Evolutionary conservation across 2,113 vertebrate species (phyloP), one percentile per base, ranked within the genome.

Genomic region (Phaetusa simplex): DNA sequence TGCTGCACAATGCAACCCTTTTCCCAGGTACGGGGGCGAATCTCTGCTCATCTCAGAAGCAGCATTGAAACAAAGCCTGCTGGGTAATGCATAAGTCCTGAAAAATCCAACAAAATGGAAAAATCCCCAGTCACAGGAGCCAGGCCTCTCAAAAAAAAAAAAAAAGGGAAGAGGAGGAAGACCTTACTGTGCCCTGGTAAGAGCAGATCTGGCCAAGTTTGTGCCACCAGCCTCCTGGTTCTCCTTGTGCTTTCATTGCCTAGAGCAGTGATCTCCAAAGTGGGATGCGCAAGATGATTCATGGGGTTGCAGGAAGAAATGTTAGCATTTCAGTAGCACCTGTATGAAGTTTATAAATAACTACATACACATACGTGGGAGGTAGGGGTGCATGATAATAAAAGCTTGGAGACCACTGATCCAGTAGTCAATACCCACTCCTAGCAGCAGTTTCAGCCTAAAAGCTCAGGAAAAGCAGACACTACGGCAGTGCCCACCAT

Each of bases 281-380:
- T 2, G 14, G 42, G 12, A 30, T 32, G 36, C 1, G 2, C 1
- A 8, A 81, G 82, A 13, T 19, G n/a, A 43, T 22, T 71, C 56
- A 4, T 4, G 45, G 61, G 12, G 19, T 24, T 56, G 36, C 53
- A 84, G 40, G 30, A 84, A 40, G 58, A 67, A 49, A 38, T 19
- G 12, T 5, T 11, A 8, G 43, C 18, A 45, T 32, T 52, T 82
- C 52, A 40, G 53, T 3, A 32, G 26, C 22, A 16, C 1, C 0
- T 8, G 6, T 8, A 1, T 32, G 5, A 19, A 2, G 45, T 78
- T 73, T 45, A 49, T 73, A 53, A 88, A 73, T 29, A 59, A 49
- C 49, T 82, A 56, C 3, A 50, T 27, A 56, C 13, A 29, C 9
- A 13, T 40, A n/a, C 4, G 11, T 1, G 3, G 12, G 34, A 59